Conservation (phyloP, 2,797 vertebrate species). For the Linurgus olivaceus region DNA sequence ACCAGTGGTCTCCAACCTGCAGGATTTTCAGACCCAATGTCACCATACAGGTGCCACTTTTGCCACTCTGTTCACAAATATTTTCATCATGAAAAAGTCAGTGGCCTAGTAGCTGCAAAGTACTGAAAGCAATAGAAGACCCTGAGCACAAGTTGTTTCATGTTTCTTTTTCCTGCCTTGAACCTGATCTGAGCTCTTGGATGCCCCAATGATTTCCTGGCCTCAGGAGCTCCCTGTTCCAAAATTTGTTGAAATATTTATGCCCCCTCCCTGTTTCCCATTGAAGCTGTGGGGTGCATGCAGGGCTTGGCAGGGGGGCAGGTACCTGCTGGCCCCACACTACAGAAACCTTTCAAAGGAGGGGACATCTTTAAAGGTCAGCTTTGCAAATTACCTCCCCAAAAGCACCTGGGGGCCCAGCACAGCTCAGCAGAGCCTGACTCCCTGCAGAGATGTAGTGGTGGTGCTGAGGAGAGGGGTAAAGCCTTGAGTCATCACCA, state of each 20-base stretch:
- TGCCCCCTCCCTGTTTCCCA: rapidly evolving
- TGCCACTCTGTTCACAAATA: neutral
- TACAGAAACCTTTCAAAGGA: neutral
- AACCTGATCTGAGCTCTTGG: rapidly evolving
- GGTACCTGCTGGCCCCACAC: neutral
- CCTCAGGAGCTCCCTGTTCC: neutral
- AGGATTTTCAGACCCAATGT: neutral
- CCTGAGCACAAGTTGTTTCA: rapidly evolving
- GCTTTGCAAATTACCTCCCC: neutral
- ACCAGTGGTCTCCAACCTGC: rapidly evolving
- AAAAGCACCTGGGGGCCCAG: neutral
- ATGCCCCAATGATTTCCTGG: neutral
- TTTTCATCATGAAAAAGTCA: neutral
- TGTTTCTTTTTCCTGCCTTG: neutral
- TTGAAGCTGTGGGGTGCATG: rapidly evolving
- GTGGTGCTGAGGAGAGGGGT: neutral
- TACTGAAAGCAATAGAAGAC: neutral
- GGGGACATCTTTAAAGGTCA: rapidly evolving
- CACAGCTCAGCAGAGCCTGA: neutral
- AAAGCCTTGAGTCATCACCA: neutral
- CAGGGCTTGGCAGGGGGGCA: neutral
- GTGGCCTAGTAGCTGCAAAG: neutral
- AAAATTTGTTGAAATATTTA: neutral
- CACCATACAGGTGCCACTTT: neutral
- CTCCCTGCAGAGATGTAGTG: neutral